phyloP scores from a whole-genome alignment of 2,888 invertebrate genomes.

The Xanthorhoe designata region DNA sequence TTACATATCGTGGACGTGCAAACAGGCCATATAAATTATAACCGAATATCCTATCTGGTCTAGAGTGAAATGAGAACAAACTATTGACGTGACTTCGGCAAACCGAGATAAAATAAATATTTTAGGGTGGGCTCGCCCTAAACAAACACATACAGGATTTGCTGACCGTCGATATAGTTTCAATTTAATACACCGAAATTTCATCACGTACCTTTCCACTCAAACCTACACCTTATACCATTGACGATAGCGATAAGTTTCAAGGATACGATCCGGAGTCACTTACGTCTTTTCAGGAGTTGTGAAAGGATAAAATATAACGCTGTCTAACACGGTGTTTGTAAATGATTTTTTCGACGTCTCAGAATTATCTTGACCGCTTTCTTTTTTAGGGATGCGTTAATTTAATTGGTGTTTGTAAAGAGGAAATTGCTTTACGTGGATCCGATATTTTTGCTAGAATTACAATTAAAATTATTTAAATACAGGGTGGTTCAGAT shows the following conservation, averaged over 20 bases:
- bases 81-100: slow-evolving; percentile 84
- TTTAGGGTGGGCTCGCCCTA: slow-evolving; percentile 85
- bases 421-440: slow-evolving; percentile 46
- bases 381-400: slow-evolving; percentile 45
- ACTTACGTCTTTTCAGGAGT: slow-evolving; percentile 52
- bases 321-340: slow-evolving; percentile 66
- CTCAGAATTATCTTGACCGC: slow-evolving; percentile 54
- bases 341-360: slow-evolving; percentile 63
- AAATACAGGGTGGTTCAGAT: too few relatives aligned
- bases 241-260: slow-evolving; percentile 50
- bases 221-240: slow-evolving; percentile 59
- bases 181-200: slow-evolving; percentile 84
- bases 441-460: slow-evolving; percentile 47
- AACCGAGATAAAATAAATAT: slow-evolving; percentile 86
- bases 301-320: slow-evolving; percentile 52
- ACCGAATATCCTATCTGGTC: slow-evolving; percentile 76
- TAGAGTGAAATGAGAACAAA: slow-evolving; percentile 79
- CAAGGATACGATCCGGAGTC: slow-evolving; percentile 36
- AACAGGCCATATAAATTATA: slow-evolving; percentile 81
- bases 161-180: slow-evolving; percentile 85
- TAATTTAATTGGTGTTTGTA: slow-evolving; percentile 46
- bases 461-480: background rate
- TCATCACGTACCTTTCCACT: slow-evolving; percentile 65
- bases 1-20: slow-evolving; percentile 75
- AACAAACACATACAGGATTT: slow-evolving; percentile 83